Evolutionary conservation across 1,140 invertebrate species (phyloP), one percentile per base, ranked within the genome.

Genomic region (Drosophila athabasca): DNA sequence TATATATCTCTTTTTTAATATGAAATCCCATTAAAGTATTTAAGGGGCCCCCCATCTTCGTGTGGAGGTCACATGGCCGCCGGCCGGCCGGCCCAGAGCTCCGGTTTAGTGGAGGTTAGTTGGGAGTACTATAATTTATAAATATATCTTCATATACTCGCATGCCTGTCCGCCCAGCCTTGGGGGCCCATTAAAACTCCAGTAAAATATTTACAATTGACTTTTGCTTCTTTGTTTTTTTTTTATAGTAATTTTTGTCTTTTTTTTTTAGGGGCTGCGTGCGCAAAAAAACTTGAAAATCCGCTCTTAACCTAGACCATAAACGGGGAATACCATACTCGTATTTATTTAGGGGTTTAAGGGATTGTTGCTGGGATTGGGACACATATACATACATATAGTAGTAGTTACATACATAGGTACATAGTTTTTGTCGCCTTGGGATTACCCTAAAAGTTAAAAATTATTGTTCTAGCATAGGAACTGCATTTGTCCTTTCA

Each of bases 391-490:
- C 50, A 64, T 53, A 77, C 17, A 19, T 66, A 53, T 44, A 53
- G 24, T 39, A 58, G 31, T 19, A 19, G 17, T 19, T 19, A 19
- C 17, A 39, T 35, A 79, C 66, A 68, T 71, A 77, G 60, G 71
- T 74, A 79, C 78, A 80, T 46, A 72, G 59, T 65, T 52, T 65
- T 52, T 13, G 19, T 41, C 58, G 22, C 39, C n/a, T 53, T 53
- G 61, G 59, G 61, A 44, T 59, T 59, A 66, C 68, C 78, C 44
- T 61, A 52, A 78, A 80, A 65, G 64, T 50, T 68, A 61, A 87
- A 85, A 85, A 85, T 85, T 85, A 85, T 85, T 85, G 81, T 85
- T 81, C 81, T 85, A 70, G 59, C 79, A 67, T 87, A 85, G 81
- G 81, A 85, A 85, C 81, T 75, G 49, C 61, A 19, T 62, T 70